Base-by-base conservation (phyloP, 2,888 invertebrate species). In the Escarpia spicata region DNA sequence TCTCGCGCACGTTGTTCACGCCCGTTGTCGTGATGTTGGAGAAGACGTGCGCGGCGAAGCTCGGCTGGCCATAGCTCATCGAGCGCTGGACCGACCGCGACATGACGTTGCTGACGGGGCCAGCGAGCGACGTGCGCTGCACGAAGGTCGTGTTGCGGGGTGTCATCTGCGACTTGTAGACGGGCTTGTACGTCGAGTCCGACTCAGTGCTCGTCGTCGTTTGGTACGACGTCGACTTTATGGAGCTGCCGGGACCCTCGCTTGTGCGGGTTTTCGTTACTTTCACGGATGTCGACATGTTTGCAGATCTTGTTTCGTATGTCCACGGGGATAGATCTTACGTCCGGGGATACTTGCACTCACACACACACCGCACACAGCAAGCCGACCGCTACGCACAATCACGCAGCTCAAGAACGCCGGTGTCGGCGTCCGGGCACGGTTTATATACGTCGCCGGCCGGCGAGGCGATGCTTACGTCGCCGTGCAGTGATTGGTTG, bases 1-100 rank as follows among this genome's bases (percentile, higher is more conserved):
- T 95, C 93, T 96, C 95, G 94, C 97, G 96, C 44, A 97, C 96
- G 89, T 95, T 95, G 92, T 95, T 96, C 10, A 97, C 97, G 60
- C 96, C 96, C 44, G 95, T 94, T 91, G 93, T 94, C 31, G 95
- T 95, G 44, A 96, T 93, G 93, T 94, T 95, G 45, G 94, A 92
- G 94, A 94, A 96, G 37, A 95, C 95, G 4, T 95, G 96, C 6
- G 94, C 94, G 3, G 95, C 94, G 52, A 95, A 44, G n/a, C 0
- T 1, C 44, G 91, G 58, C 37, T 91, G 91, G 43, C 58, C 58
- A 52, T 91, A 91, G 52, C 91, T 58, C 91, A 91, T 91, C n/a
- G 75, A 75, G 26, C 75, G 75, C 75, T 75, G 75, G 12, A 91
- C 45, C 12, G 91, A 45, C 52, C 91, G 44, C 12, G 44, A 52